A percentile compares a stretch with the other conserved stretches of the same genome.
These are phyloP conservation scores for Macrophya annulata DNA, from an alignment of 2,888 invertebrate species.

Conservation along the genomic window DNA sequence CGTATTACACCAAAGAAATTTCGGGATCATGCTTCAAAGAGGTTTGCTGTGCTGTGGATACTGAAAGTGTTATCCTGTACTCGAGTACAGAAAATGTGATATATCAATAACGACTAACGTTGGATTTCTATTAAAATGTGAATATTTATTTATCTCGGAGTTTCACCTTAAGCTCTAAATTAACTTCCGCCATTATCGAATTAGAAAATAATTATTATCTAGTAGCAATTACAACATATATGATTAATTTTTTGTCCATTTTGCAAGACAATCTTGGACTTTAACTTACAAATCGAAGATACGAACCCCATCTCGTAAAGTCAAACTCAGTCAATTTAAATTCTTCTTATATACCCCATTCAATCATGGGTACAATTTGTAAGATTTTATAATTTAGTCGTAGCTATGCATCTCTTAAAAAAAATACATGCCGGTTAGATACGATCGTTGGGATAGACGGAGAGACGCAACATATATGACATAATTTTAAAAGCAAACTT, in stretches of 20 bases:
- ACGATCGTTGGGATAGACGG: neutral
- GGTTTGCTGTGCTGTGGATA: neutral
- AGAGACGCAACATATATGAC: neutral
- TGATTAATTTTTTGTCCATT: neutral
- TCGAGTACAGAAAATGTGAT: neutral
- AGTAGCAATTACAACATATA: conserved; percentile 48
- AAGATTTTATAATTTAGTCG: neutral
- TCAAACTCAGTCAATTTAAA: neutral
- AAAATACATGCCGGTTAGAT: neutral
- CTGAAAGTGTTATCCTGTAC: neutral
- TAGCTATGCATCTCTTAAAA: neutral
- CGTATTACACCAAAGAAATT: neutral
- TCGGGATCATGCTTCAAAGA: neutral
- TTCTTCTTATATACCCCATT: neutral
- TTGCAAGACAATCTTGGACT: conserved; percentile 20
- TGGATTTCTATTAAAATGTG: conserved; percentile 72
- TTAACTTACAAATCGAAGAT: conserved; percentile 31
- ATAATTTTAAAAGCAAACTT: neutral
- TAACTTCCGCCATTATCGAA: conserved; percentile 63
- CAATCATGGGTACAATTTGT: neutral
- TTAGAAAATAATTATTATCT: conserved; percentile 57
- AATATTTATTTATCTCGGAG: conserved; percentile 68
- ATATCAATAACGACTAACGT: neutral
- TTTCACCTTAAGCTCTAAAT: conserved; percentile 68
- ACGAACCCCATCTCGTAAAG: neutral